Conservation (phyloP, 2,888 invertebrate genomes). For the Linhomoeus sp. region DNA sequence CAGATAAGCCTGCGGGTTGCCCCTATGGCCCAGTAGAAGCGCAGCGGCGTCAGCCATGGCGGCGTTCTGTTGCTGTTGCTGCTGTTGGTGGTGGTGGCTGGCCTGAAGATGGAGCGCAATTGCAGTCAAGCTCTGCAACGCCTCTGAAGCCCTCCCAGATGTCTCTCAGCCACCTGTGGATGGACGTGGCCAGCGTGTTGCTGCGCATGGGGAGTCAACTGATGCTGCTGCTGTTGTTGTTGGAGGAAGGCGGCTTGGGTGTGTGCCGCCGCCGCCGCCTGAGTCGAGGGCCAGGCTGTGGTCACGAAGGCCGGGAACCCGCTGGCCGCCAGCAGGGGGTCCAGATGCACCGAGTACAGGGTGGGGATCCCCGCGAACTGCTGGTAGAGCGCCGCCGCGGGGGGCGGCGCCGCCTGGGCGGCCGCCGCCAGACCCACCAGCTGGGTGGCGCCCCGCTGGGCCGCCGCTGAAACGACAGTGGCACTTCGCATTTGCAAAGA, state of each 20-base stretch:
- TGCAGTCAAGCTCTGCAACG: too few species aligned
- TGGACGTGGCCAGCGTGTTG: slow-evolving; percentile 6
- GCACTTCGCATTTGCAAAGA: too few species aligned
- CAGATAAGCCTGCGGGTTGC: too few species aligned
- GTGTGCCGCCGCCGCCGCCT: slow-evolving; percentile 3
- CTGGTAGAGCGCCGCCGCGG: slow-evolving; percentile 5
- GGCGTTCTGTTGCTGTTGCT: not conserved
- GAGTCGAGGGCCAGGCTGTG: slow-evolving; percentile 3
- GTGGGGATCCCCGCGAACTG: slow-evolving; percentile 19
- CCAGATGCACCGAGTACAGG: slow-evolving; percentile 14
- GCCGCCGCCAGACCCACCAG: slow-evolving; percentile 7
- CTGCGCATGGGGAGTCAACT: not conserved
- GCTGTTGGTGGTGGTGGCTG: too few species aligned
- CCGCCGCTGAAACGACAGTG: slow-evolving; percentile 3
- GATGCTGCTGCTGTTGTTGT: slow-evolving; percentile 2
- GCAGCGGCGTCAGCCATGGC: too few species aligned
- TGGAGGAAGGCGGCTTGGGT: slow-evolving; percentile 1
- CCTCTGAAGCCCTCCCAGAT: slow-evolving; percentile 9
- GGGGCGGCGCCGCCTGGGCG: not conserved
- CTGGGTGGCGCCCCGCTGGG: slow-evolving; percentile 8
- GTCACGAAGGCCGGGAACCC: not conserved
- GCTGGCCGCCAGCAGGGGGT: slow-evolving; percentile 4
- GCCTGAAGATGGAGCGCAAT: not conserved
- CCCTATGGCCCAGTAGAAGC: too few species aligned
- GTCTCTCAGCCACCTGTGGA: slow-evolving; percentile 7